Evolutionary conservation across 2,888 invertebrate genomes (phyloP), one percentile per base, ranked within the genome.

Genomic region (Boloria selene): DNA sequence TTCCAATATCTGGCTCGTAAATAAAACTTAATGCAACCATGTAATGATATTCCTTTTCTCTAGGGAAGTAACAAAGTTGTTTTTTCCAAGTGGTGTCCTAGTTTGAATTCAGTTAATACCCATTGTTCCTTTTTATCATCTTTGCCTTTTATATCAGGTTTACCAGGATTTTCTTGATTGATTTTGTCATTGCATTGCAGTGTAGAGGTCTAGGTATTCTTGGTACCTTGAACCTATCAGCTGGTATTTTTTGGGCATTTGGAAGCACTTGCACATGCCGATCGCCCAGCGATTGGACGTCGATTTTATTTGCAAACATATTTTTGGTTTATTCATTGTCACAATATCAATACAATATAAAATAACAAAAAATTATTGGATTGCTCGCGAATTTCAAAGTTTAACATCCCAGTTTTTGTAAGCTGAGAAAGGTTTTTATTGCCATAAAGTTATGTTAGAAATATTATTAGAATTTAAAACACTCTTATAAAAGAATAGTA

Each of bases 61-160:
- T 94, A 0, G 98, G 98, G 75, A 99, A 90, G 85, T 98, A 99
- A 99, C 99, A 88, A 99, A 99, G 93, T 98, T 99, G 73, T 99
- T 99, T 89, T 97, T 96, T 0, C 99, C 99, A 17, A 99, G 90
- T 0, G 98, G 96, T 65, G 94, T 0, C 99, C 99, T 75, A 99
- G 96, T 79, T 99, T 98, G 86, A 99, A 99, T 86, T 98, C 97
- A 1, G 94, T 92, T 42, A 99, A 85, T 0, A 94, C 91, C 97
- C 97, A 97, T 47, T 83, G 92, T 76, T 88, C 93, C 83, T 85
- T 93, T 82, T 87, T 89, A n/a, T 84, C 85, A 17, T 84, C 84
- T 52, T 79, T 78, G 68, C 76, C 80, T 55, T 75, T 77, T 10
- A 64, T 49, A 7, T 83, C 83, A 26, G 67, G 72, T 71, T 81